Evolutionary conservation across 2,888 invertebrate species (phyloP).

Genomic region (Acrobasis consociella): DNA sequence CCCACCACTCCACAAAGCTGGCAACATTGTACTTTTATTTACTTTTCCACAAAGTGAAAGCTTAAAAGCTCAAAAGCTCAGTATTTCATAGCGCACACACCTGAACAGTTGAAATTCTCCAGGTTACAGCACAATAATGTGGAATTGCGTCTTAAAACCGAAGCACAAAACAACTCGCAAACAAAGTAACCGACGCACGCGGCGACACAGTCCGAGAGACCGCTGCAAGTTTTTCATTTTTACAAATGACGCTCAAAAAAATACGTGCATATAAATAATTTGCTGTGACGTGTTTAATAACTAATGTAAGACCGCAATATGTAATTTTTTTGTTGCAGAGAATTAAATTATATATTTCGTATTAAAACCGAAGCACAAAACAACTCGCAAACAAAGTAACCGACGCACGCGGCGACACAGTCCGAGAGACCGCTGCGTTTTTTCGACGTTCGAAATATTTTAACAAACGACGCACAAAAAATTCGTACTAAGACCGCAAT

Average conservation of each 20-base stretch:
- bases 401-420: neutral
- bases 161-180: slow-evolving; percentile 1
- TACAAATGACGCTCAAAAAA: neutral
- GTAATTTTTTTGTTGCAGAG: too few species aligned
- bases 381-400: slow-evolving; percentile 8
- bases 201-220: neutral
- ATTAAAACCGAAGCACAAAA: slow-evolving; percentile 2
- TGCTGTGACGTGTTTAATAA: too few species aligned
- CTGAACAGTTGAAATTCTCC: slow-evolving; percentile 2
- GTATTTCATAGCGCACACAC: neutral
- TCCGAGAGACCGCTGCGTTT: neutral
- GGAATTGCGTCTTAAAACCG: slow-evolving; percentile 3
- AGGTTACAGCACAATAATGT: neutral
- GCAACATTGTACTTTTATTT: neutral
- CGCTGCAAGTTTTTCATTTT: neutral
- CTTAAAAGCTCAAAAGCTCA: neutral
- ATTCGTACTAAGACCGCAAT: neutral
- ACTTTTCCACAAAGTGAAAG: neutral
- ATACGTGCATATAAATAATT: neutral
- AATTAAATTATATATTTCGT: too few species aligned
- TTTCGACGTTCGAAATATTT: neutral
- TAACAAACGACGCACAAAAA: neutral
- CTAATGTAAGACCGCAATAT: too few species aligned
- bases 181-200: slow-evolving; percentile 12
- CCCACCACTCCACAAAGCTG: too few species aligned